Percentiles rank a stretch among this genome's conserved stretches.
These are phyloP conservation scores for Heliopora coerulea DNA, from an alignment of 92 coral and sea anemone species.

Conservation along the genomic window DNA sequence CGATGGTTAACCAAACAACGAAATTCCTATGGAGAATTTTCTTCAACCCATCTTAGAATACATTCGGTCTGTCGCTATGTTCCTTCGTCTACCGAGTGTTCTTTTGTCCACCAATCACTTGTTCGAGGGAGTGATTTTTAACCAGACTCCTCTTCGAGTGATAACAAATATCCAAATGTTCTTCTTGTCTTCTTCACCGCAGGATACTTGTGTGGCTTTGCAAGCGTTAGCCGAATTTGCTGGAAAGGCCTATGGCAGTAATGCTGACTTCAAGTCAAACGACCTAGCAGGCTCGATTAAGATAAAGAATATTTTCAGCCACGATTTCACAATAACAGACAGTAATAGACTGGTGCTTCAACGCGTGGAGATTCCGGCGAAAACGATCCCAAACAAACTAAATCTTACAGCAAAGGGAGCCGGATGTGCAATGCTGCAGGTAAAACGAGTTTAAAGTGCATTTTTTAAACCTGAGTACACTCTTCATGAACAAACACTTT, in stretches of 20 bases:
- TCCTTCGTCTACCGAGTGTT: no score
- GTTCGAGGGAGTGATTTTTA: no score
- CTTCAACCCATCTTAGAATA: conserved; percentile 80
- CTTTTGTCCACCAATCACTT: no score
- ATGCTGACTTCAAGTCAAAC: conserved; percentile 44
- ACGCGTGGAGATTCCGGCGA: conserved; percentile 59
- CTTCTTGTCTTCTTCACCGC: not conserved
- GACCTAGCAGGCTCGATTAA: conserved; percentile 53
- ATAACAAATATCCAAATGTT: no score
- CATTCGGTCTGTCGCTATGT: no score
- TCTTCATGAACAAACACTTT: no score
- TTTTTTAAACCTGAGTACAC: no score
- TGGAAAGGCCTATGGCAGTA: conserved; percentile 52
- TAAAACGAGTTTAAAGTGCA: no score
- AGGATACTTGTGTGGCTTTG: conserved; percentile 95
- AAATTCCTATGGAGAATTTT: conserved; percentile 83
- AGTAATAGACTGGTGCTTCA: conserved; percentile 75
- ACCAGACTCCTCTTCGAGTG: no score
- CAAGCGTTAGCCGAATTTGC: conserved; percentile 86
- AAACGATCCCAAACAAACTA: conserved; percentile 34
- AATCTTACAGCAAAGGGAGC: conserved; percentile 58
- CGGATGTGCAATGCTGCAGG: conserved; percentile 92
- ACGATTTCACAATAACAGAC: conserved; percentile 59
- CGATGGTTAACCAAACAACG: conserved; percentile 91
- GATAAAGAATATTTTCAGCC: conserved; percentile 43